Evolutionary conservation across 2,797 vertebrate species (phyloP).

Genomic region (Mergus octosetaceus): DNA sequence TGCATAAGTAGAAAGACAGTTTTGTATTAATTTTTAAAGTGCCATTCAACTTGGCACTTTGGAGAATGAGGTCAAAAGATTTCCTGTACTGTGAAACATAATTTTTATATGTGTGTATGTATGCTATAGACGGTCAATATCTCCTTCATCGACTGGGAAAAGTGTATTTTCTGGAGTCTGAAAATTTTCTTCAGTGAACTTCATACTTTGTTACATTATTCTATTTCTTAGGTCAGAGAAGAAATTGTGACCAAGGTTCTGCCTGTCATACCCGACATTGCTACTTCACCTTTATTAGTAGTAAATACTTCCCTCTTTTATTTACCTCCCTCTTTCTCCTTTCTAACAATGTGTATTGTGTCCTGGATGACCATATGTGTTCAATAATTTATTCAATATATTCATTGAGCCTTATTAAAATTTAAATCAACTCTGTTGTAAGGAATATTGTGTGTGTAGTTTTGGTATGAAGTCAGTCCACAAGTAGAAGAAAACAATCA

Average conservation of each 20-base stretch:
- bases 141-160: not conserved
- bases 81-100: not conserved
- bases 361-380: not conserved
- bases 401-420: slow-evolving; percentile 30
- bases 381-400: slow-evolving; percentile 28
- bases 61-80: not conserved
- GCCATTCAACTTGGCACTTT: not conserved
- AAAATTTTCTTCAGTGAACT: not conserved
- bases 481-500: not conserved
- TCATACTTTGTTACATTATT: not conserved
- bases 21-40: not conserved
- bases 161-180: not conserved
- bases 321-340: not conserved
- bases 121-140: not conserved
- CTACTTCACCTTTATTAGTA: not conserved
- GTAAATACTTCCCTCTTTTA: not conserved
- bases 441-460: not conserved
- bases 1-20: not conserved
- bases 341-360: not conserved
- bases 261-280: not conserved
- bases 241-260: not conserved
- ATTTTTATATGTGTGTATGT: not conserved
- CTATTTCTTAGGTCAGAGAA: not conserved
- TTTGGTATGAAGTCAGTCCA: not conserved
- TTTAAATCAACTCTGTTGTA: slow-evolving; percentile 11